Evolutionary conservation across 2,113 vertebrate species (phyloP), one percentile per base, ranked within the genome.

Genomic region (Gobiocypris rarus): DNA sequence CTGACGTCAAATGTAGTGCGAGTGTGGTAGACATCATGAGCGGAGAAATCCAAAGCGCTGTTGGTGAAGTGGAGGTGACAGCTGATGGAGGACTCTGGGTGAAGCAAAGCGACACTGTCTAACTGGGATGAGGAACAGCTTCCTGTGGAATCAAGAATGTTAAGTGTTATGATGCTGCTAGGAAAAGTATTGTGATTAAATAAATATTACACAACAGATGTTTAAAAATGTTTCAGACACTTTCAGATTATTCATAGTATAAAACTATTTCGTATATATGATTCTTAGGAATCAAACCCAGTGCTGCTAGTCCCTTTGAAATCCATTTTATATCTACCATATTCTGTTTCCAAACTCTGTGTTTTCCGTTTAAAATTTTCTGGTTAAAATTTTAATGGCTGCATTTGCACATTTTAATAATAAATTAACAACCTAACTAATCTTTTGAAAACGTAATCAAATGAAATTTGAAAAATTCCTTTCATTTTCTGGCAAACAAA

Each of bases 31-130:
- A 97, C 88, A 2, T 96, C 95, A 26, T 43, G 90, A 10, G 96
- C 93, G 0, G 94, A 88, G 87, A 99, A 95, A 83, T 96, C 94
- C 14, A 97, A 89, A 0, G 61, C 85, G 0, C 95, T 92, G 0
- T 87, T 94, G 86, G 86, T 96, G 87, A 99, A 98, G 76, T 90
- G 93, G 2, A 97, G 91, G 22, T 94, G 95, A 89, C 98, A 99
- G 85, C 75, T 89, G 83, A 99, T 71, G 54, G 94, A 90, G 9
- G 93, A 93, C 61, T 97, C 96, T 0, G 98, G 97, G 0, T 88
- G 94, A 82, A 98, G 91, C 11, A 91, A 89, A 34, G 90, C 50
- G 17, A 98, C 92, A 31, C 90, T 93, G 43, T 95, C 94, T 19
- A 87, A 87, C 89, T 99, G 98, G 50, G 90, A 77, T 1, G 94